Evolutionary conservation across 2,113 vertebrate species (phyloP).

Genomic region (Sclerurus mexicanus): DNA sequence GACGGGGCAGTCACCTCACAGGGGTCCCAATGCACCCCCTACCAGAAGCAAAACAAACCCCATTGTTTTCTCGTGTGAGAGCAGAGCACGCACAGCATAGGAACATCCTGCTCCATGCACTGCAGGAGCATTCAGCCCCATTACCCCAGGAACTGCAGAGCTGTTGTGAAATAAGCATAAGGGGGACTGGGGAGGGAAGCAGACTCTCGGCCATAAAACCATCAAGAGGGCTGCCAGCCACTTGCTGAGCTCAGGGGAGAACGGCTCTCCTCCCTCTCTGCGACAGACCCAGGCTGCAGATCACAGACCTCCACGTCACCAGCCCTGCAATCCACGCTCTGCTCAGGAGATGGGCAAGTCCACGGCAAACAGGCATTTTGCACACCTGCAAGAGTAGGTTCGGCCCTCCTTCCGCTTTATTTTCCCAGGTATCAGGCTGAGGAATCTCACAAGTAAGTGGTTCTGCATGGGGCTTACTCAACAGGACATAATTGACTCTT

Average conservation of each 20-base stretch:
- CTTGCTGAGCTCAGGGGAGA: background rate
- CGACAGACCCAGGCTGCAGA: background rate
- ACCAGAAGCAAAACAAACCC: background rate
- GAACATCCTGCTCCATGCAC: background rate
- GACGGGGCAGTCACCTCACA: background rate
- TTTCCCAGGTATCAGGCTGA: background rate
- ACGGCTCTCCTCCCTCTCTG: background rate
- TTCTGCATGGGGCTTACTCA: background rate
- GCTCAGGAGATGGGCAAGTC: background rate
- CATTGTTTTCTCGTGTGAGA: background rate
- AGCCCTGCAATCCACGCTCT: background rate
- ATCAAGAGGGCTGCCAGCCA: background rate
- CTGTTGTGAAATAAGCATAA: background rate
- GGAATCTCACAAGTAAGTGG: background rate
- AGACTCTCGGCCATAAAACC: background rate
- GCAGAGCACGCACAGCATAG: background rate
- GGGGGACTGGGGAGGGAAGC: background rate
- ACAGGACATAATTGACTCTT: constrained; percentile 12
- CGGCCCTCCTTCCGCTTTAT: background rate
- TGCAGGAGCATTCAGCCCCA: background rate
- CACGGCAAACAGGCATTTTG: background rate
- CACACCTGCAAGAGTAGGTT: accelerated
- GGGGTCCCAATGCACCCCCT: accelerated
- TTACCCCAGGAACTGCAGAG: background rate
- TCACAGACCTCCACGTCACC: accelerated